phyloP scores from a whole-genome alignment of 2,888 invertebrate species.

The Leptinotarsa tumamoca region DNA sequence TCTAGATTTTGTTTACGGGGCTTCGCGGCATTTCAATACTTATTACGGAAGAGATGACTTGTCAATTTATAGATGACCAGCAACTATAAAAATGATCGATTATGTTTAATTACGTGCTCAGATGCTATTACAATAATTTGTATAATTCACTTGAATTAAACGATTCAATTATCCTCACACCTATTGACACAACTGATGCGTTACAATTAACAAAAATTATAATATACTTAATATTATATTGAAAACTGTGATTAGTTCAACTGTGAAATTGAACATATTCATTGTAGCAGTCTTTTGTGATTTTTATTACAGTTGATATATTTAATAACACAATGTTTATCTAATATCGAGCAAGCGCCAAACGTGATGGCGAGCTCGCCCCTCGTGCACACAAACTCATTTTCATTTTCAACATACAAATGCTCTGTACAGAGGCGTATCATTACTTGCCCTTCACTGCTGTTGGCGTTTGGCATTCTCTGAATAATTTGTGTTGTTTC shows the following conservation, averaged over 20 bases:
- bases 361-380: too few species aligned
- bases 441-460: too few species aligned
- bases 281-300: too few species aligned
- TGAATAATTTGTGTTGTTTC: too few species aligned
- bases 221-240: not conserved
- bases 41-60: not conserved
- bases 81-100: slow-evolving; percentile 6
- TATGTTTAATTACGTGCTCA: not conserved
- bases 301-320: too few species aligned
- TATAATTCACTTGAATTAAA: not conserved
- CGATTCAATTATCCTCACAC: not conserved
- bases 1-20: not conserved
- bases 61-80: slow-evolving; percentile 6
- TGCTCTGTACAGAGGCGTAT: too few species aligned
- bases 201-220: not conserved
- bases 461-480: too few species aligned
- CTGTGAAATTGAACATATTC: too few species aligned
- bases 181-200: not conserved
- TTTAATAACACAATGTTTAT: too few species aligned
- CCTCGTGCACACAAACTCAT: too few species aligned
- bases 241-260: not conserved
- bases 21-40: not conserved
- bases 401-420: too few species aligned
- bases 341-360: too few species aligned
- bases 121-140: not conserved